These are phyloP conservation scores for Ceramica pisi DNA, from an alignment of 2,888 invertebrate genomes.

Conservation along the genomic window DNA sequence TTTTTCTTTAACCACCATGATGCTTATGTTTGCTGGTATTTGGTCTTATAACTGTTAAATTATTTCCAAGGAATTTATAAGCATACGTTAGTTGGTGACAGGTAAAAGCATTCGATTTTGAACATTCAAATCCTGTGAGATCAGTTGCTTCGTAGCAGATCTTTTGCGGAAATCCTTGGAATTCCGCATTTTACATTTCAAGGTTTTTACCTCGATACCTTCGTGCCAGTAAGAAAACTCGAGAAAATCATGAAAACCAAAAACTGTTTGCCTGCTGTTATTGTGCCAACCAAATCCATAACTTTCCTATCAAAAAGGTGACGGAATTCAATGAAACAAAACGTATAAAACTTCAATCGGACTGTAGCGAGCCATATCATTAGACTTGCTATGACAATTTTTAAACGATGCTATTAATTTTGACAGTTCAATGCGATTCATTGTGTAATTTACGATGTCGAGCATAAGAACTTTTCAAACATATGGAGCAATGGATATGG, in stretches of 20 bases:
- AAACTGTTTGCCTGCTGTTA: not conserved
- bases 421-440: not conserved
- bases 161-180: too few species aligned
- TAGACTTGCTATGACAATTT: not conserved
- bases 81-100: not conserved
- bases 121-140: not conserved
- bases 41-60: slow-evolving; percentile 14
- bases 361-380: not conserved
- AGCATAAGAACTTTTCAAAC: not conserved
- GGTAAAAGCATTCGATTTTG: not conserved
- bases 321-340: not conserved
- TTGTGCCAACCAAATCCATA: too few species aligned
- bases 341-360: not conserved
- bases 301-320: not conserved
- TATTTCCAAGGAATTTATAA: slow-evolving; percentile 2
- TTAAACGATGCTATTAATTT: not conserved
- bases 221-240: not conserved
- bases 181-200: not conserved
- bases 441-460: not conserved
- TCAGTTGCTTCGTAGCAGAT: too few species aligned
- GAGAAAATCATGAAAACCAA: not conserved
- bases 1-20: slow-evolving; percentile 41
- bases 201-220: not conserved
- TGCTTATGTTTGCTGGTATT: slow-evolving; percentile 28
- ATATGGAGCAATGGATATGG: not conserved